A percentile compares a stretch with the other conserved stretches of the same genome.
phyloP scores from a whole-genome alignment of 2,888 invertebrate genomes.

The Clepsis dumicolana region DNA sequence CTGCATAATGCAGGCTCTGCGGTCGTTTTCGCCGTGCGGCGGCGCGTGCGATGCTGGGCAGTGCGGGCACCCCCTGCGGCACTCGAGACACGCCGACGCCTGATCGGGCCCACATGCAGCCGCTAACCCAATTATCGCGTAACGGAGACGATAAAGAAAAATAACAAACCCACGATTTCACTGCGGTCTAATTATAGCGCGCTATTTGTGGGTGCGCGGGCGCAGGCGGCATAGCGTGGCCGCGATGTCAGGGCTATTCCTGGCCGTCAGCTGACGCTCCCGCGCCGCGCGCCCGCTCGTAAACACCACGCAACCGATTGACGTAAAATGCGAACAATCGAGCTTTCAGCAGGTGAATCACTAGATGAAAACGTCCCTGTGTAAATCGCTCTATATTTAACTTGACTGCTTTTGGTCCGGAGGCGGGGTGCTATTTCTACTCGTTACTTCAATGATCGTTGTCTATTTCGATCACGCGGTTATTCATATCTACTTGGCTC shows the following conservation, averaged over 20 bases:
- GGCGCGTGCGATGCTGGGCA: slow-evolving; percentile 56
- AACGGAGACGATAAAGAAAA: slow-evolving; percentile 86
- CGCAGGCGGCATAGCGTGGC: slow-evolving; percentile 84
- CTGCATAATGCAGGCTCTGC: slow-evolving; percentile 34
- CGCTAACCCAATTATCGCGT: slow-evolving; percentile 86
- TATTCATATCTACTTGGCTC: slow-evolving; percentile 66
- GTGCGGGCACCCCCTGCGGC: slow-evolving; percentile 49
- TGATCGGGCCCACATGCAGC: slow-evolving; percentile 82
- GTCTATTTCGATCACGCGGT: slow-evolving; percentile 75
- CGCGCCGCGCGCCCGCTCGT: slow-evolving; percentile 63
- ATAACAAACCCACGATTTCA: slow-evolving; percentile 87
- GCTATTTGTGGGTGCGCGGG: slow-evolving; percentile 85
- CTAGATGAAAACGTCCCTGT: slow-evolving; percentile 81
- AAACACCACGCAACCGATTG: slow-evolving; percentile 84
- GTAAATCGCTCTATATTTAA: slow-evolving; percentile 80
- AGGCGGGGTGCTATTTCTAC: slow-evolving; percentile 83
- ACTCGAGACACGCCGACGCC: slow-evolving; percentile 83
- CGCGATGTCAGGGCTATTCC: slow-evolving; percentile 86
- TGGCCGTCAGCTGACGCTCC: slow-evolving; percentile 84
- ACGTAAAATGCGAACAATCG: slow-evolving; percentile 85
- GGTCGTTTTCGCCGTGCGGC: slow-evolving; percentile 63
- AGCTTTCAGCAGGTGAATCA: slow-evolving; percentile 85
- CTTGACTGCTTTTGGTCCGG: slow-evolving; percentile 85
- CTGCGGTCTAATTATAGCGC: slow-evolving; percentile 83
- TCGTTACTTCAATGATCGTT: slow-evolving; percentile 74